These are phyloP conservation scores for Nyctibius bracteatus DNA, from an alignment of 2,113 vertebrate genomes.

Conservation along the genomic window DNA sequence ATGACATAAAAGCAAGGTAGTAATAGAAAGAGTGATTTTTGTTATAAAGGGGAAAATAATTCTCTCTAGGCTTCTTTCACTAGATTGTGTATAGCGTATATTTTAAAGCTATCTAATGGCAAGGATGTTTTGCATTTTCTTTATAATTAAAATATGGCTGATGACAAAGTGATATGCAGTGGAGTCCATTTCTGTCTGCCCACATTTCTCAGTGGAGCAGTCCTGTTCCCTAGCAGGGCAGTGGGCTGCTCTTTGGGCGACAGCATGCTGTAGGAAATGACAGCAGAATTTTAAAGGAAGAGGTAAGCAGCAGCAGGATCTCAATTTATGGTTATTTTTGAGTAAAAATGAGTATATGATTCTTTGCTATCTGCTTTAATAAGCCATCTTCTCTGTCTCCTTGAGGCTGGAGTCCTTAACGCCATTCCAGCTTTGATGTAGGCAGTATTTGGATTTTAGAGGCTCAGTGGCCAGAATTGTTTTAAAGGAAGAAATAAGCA, in stretches of 20 bases:
- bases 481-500: not conserved
- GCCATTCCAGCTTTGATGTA: not conserved
- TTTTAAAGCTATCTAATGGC: not conserved
- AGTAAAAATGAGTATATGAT: not conserved
- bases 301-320: not conserved
- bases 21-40: conserved; percentile 40
- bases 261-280: not conserved
- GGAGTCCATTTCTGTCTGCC: not conserved
- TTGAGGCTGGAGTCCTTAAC: not conserved
- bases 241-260: not conserved
- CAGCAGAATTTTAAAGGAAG: not conserved
- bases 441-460: not conserved
- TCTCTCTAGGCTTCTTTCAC: not conserved
- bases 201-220: not conserved
- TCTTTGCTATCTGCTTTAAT: not conserved
- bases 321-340: not conserved
- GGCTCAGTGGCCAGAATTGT: not conserved
- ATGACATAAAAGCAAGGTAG: conserved; percentile 27
- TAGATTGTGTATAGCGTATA: not conserved
- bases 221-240: not conserved
- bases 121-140: not conserved
- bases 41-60: conserved; percentile 19
- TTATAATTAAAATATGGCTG: conserved; percentile 14
- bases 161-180: not conserved
- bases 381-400: not conserved